Evolutionary conservation across 2,797 vertebrate species (phyloP).

Genomic region (Borostomias antarcticus): DNA sequence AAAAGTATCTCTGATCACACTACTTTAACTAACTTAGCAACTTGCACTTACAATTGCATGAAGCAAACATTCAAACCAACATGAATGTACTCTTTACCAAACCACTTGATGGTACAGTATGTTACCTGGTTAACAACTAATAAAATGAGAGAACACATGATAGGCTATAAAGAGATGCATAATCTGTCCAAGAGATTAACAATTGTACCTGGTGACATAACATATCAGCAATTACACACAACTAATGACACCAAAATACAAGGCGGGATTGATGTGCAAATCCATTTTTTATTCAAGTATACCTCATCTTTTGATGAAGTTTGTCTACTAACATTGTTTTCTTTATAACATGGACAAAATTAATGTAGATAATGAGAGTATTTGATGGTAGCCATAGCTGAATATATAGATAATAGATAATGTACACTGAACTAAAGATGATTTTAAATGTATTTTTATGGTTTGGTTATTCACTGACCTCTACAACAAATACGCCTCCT

Average conservation of each 20-base stretch:
- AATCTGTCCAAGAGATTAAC: background rate
- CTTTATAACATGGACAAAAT: background rate
- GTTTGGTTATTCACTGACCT: constrained; percentile 22
- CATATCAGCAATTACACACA: too few species aligned
- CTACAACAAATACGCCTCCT: constrained; percentile 10
- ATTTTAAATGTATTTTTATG: constrained; percentile 13
- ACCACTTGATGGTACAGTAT: too few species aligned
- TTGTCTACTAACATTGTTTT: constrained; percentile 12
- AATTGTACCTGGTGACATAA: too few species aligned
- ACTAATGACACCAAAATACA: background rate
- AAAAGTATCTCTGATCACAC: background rate
- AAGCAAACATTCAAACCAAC: background rate
- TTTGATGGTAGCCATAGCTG: background rate
- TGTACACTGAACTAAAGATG: constrained; percentile 25
- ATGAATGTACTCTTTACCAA: too few species aligned
- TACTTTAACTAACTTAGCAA: background rate
- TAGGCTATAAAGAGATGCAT: too few species aligned
- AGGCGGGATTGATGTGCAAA: constrained; percentile 14
- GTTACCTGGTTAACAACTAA: too few species aligned
- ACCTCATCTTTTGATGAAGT: constrained; percentile 26
- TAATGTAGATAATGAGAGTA: background rate
- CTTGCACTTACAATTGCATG: background rate
- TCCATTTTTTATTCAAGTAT: constrained; percentile 42
- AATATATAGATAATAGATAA: background rate
- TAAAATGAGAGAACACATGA: too few species aligned